Conservation (phyloP, 2,797 vertebrate genomes). For the Leuciscus waleckii region DNA sequence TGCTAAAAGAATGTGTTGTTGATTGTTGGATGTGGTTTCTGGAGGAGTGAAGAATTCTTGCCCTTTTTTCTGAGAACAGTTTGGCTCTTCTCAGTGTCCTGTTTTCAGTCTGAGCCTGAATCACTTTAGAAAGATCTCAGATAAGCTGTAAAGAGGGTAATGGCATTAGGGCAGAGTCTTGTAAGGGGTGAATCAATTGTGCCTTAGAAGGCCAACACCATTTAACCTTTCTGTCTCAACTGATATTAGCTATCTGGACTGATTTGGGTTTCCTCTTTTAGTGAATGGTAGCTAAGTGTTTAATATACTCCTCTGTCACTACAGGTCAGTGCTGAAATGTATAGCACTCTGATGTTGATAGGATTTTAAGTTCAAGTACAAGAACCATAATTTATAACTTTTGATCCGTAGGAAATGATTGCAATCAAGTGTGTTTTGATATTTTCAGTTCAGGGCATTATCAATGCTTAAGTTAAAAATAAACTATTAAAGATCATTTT, state of each 20-base stretch:
- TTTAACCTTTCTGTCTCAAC: background rate
- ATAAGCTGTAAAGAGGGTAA: constrained; percentile 55
- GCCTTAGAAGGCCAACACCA: background rate
- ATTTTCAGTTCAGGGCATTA: background rate
- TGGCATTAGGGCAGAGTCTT: constrained; percentile 14
- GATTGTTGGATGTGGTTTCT: constrained; percentile 1
- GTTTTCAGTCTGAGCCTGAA: constrained; percentile 28
- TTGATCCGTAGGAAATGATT: background rate
- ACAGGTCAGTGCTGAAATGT: background rate
- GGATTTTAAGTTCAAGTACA: background rate
- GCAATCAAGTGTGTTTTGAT: background rate
- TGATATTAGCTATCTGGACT: background rate
- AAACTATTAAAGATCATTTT: background rate
- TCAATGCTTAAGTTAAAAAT: background rate
- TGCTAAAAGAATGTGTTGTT: background rate
- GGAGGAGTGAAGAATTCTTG: constrained; percentile 2
- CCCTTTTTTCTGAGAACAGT: constrained; percentile 8
- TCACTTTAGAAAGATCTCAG: constrained; percentile 47
- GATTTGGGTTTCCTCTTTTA: background rate
- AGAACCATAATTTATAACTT: background rate
- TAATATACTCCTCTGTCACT: background rate
- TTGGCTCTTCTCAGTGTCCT: constrained; percentile 12
- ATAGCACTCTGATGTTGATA: background rate
- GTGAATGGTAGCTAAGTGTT: background rate
- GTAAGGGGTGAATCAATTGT: background rate